These are phyloP conservation scores for Oncorhynchus mykiss DNA, from an alignment of 2,113 vertebrate genomes.

Conservation along the genomic window DNA sequence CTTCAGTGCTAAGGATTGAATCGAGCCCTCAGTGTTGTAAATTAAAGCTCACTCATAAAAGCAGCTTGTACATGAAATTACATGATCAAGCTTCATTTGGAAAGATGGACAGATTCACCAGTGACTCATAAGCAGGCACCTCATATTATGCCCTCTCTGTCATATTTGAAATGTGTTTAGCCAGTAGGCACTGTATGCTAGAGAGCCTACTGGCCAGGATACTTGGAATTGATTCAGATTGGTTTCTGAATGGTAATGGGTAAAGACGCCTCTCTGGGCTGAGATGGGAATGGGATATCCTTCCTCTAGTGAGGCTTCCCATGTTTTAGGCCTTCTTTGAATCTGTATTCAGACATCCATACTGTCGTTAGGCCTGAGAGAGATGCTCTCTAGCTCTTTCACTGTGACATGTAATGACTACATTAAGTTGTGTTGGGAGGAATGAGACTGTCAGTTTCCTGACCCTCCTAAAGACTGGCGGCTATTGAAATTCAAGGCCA, in stretches of 20 bases:
- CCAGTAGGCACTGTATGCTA: neutral
- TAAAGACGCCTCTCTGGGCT: neutral
- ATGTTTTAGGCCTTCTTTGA: neutral
- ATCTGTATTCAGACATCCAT: slow-evolving; percentile 1
- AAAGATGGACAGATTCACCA: neutral
- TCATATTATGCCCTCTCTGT: too few species aligned
- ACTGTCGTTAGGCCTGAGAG: neutral
- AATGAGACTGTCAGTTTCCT: slow-evolving; percentile 31
- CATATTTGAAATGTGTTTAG: too few species aligned
- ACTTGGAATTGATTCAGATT: slow-evolving; percentile 27
- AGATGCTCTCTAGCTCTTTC: neutral
- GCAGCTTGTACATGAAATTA: too few species aligned
- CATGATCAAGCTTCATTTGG: neutral
- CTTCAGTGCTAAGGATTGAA: too few species aligned
- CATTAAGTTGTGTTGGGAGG: slow-evolving; percentile 30
- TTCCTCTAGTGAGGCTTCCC: neutral
- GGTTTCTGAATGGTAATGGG: neutral
- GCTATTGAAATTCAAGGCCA: slow-evolving; percentile 28
- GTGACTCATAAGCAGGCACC: too few species aligned
- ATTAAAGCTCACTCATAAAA: too few species aligned
- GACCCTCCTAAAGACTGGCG: slow-evolving; percentile 11
- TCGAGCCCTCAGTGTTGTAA: too few species aligned
- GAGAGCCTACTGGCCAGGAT: slow-evolving; percentile 57
- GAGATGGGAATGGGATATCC: neutral
- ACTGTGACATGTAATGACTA: slow-evolving; percentile 46